Percentiles rank a stretch among this genome's conserved stretches.
Conservation (phyloP, 2,113 vertebrate species). For the Lates calcarifer region DNA sequence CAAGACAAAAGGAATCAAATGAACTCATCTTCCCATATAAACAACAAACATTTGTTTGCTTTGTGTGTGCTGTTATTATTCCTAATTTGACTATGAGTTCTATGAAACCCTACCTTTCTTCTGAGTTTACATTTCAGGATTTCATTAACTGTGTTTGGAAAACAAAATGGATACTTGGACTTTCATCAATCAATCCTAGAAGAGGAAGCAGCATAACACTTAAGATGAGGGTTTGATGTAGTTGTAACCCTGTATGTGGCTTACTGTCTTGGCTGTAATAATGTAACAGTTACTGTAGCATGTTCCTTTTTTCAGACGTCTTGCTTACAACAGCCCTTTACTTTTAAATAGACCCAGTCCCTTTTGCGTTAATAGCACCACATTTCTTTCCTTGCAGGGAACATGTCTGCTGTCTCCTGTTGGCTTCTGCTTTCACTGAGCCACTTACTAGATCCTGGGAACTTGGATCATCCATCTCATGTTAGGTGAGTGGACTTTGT, state of each 20-base stretch:
- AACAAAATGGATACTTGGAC: neutral
- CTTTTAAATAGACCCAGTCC: neutral
- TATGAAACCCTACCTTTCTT: neutral
- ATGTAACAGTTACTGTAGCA: too few relatives aligned
- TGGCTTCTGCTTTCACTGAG: neutral
- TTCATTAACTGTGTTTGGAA: neutral
- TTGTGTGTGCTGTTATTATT: too few relatives aligned
- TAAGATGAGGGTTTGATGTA: too few relatives aligned
- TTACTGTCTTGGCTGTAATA: too few relatives aligned
- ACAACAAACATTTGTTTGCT: constrained; percentile 5
- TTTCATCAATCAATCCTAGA: neutral
- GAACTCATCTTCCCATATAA: neutral
- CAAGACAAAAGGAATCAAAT: constrained; percentile 57
- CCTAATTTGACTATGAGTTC: too few relatives aligned
- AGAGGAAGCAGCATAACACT: neutral
- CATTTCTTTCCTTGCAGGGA: neutral
- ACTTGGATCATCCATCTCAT: constrained; percentile 99
- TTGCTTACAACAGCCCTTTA: neutral
- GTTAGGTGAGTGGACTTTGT: constrained; percentile 95
- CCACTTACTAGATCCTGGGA: constrained; percentile 96
- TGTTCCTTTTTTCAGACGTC: neutral
- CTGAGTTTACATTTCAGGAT: neutral
- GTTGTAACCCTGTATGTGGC: too few relatives aligned
- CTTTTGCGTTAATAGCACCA: too few relatives aligned
- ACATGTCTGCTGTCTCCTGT: neutral